phyloP scores from a whole-genome alignment of 2,888 invertebrate species.

The Drosophila dives region DNA sequence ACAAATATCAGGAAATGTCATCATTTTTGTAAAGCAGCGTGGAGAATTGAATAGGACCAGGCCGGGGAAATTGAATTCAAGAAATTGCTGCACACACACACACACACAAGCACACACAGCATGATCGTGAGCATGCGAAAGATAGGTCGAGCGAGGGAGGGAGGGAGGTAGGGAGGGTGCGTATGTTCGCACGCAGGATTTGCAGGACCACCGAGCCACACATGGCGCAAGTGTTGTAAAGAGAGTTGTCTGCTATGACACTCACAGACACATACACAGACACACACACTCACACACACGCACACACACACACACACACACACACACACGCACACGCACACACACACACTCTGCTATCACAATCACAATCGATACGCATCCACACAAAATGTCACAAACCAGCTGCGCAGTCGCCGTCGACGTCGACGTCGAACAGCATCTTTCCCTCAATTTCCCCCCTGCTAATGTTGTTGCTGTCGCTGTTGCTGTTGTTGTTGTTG shows the following conservation, averaged over 20 bases:
- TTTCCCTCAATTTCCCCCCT: conserved; percentile 38
- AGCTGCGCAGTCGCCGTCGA: conserved; percentile 56
- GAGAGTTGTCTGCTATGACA: conserved; percentile 47
- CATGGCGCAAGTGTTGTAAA: conserved; percentile 4
- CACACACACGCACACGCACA: not conserved
- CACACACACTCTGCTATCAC: too few species aligned
- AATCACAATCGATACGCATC: conserved; percentile 33
- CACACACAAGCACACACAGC: conserved; percentile 43
- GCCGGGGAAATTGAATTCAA: conserved; percentile 18
- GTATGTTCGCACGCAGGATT: not conserved
- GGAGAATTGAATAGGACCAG: conserved; percentile 28
- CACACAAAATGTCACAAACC: conserved; percentile 56
- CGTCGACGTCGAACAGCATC: conserved; percentile 15
- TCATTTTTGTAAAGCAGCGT: conserved; percentile 58
- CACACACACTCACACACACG: not conserved
- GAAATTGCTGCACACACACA: conserved; percentile 8
- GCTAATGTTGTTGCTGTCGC: conserved; percentile 17
- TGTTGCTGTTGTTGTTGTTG: conserved; percentile 36
- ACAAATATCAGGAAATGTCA: conserved; percentile 83
- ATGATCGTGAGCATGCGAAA: not conserved
- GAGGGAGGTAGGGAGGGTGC: not conserved
- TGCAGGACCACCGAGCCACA: conserved; percentile 1
- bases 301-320: not conserved
- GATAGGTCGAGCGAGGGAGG: not conserved
- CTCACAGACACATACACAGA: conserved; percentile 26